A percentile compares a stretch with the other conserved stretches of the same genome.
Evolutionary conservation across 2,888 invertebrate species (phyloP).

Genomic region (Drosophila basisetae): DNA sequence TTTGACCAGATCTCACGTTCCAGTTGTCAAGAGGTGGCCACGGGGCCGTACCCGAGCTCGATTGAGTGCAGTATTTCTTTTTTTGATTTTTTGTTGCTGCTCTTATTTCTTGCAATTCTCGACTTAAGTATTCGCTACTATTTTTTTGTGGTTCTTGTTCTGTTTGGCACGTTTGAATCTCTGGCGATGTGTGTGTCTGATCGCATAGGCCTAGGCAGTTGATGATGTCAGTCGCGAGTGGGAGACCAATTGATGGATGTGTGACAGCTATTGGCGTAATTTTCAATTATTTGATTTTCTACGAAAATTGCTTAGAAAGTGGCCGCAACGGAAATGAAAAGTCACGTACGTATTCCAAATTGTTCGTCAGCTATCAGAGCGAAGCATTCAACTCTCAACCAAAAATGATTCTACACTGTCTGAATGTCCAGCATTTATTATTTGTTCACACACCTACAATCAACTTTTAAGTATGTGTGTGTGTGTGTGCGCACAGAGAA

Average conservation of each 20-base stretch:
- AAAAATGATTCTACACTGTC: neutral
- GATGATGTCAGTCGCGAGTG: slow-evolving; percentile 43
- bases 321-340: slow-evolving; percentile 64
- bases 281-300: slow-evolving; percentile 19
- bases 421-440: slow-evolving; percentile 16
- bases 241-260: slow-evolving; percentile 68
- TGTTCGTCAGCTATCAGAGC: neutral
- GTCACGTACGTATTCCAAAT: slow-evolving; percentile 58
- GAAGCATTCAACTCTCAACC: neutral
- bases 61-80: neutral
- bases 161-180: slow-evolving; percentile 50
- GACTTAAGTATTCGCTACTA: neutral
- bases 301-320: slow-evolving; percentile 32
- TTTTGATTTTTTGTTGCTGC: neutral
- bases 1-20: slow-evolving; percentile 43
- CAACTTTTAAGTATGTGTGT: slow-evolving; percentile 2
- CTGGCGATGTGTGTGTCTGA: neutral
- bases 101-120: neutral
- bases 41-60: neutral
- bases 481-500: slow-evolving; percentile 34
- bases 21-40: slow-evolving; percentile 12
- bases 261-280: slow-evolving; percentile 29
- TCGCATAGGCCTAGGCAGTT: slow-evolving; percentile 17
- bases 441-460: slow-evolving; percentile 45
- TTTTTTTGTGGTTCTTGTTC: slow-evolving; percentile 23